Evolutionary conservation across 2,797 vertebrate genomes (phyloP), one percentile per base, ranked within the genome.

Genomic region (Brotogeris chrysoptera): DNA sequence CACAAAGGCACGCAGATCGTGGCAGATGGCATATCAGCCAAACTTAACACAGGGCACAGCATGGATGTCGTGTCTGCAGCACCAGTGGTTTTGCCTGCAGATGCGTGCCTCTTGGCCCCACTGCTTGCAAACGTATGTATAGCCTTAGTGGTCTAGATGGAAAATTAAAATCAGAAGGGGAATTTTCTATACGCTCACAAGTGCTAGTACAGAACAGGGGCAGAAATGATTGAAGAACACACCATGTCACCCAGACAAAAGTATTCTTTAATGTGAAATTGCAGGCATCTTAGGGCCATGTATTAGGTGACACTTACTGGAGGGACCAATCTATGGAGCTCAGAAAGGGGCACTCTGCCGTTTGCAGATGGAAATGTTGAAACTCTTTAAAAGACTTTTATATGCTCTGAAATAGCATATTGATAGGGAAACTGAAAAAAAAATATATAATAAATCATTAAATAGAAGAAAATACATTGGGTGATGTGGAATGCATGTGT

Each of bases 91-190:
- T 59, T 55, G 47, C 49, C 36, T 55, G 8, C n/a, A 50, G 14
- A 30, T 2, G 2, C 17, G 6, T 0, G 2, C 11, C 38, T 61
- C 44, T 15, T 6, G 1, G 50, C n/a, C n/a, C 43, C 6, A 6
- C 32, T 16, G 21, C 79, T 85, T 63, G 47, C 39, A 76, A 14
- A 30, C 6, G 6, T 21, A 34, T 9, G 8, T 16, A 9, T 4
- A 49, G 12, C 61, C 46, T 41, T 64, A n/a, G 34, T 8, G 16
- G 18, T 63, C 49, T 44, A n/a, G 41, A 53, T 18, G 16, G 27
- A 34, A 78, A 69, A 36, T 32, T 63, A 34, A 59, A 85, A 83
- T 64, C 39, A 68, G 28, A 87, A 71, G 19, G 21, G 13, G n/a
- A 59, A 9, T 3, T 39, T 83, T 57, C 44, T 5, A 32, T 24